phyloP scores from a whole-genome alignment of 2,113 vertebrate genomes.

The Eonycteris spelaea region DNA sequence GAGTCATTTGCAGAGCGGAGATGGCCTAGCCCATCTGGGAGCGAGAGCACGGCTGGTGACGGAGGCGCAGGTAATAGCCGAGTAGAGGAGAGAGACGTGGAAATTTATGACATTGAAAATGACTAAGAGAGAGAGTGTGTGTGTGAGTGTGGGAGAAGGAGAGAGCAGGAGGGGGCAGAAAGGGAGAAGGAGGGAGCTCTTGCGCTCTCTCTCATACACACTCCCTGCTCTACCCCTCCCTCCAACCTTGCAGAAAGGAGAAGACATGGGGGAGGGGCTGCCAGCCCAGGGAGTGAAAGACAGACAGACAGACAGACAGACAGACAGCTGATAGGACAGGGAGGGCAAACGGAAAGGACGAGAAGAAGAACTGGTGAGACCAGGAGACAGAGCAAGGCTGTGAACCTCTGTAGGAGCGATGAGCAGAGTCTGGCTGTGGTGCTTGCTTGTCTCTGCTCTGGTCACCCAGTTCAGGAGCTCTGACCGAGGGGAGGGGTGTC shows the following conservation, averaged over 20 bases:
- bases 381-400: neutral
- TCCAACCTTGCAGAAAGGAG: constrained; percentile 60
- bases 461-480: neutral
- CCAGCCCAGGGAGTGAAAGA: neutral
- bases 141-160: neutral
- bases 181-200: rapidly evolving
- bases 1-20: constrained; percentile 87
- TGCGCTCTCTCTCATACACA: neutral
- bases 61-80: constrained; percentile 91
- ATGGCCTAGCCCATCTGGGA: constrained; percentile 92
- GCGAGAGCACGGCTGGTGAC: constrained; percentile 85
- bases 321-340: neutral
- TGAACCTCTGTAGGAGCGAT: neutral
- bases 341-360: neutral
- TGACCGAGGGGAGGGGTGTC: neutral
- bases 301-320: constrained; percentile 25
- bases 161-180: neutral
- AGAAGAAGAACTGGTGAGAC: neutral
- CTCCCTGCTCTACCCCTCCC: neutral
- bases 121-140: constrained; percentile 77
- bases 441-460: neutral
- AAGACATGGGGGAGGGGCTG: neutral
- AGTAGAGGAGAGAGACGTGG: constrained; percentile 89
- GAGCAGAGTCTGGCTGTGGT: neutral
- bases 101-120: constrained; percentile 99